phyloP scores from a whole-genome alignment of 2,888 invertebrate genomes.

The Esperia sulphurella region DNA sequence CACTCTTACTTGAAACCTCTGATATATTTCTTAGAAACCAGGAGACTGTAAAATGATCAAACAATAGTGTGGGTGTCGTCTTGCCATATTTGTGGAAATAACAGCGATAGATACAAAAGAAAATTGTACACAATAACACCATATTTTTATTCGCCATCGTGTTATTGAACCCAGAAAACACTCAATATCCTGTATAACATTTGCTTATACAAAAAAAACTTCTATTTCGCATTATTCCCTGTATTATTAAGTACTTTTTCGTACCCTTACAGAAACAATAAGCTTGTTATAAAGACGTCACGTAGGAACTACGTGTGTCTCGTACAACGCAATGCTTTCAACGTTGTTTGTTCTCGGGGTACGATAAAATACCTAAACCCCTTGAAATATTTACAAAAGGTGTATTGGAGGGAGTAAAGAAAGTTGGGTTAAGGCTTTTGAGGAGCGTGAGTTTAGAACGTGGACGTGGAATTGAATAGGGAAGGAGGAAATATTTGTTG shows the following conservation, averaged over 20 bases:
- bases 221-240: neutral
- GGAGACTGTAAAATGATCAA: no score
- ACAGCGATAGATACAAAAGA: no score
- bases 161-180: neutral
- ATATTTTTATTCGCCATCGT: no score
- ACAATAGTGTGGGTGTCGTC: no score
- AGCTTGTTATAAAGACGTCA: constrained; percentile 34
- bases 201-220: neutral
- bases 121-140: no score
- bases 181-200: neutral
- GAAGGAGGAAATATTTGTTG: no score
- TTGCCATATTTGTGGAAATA: no score
- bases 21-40: no score
- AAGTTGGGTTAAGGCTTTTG: neutral
- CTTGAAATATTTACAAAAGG: constrained; percentile 21
- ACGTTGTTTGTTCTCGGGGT: constrained; percentile 20
- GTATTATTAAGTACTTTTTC: constrained; percentile 28
- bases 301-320: constrained; percentile 15
- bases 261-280: constrained; percentile 26
- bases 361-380: constrained; percentile 19
- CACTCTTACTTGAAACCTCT: no score
- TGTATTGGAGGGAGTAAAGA: neutral
- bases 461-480: no score
- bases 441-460: neutral
- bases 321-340: constrained; percentile 24